A percentile compares a stretch with the other conserved stretches of the same genome.
Conservation (phyloP, 1,140 invertebrate species). For the Cyphomyrmex costatus region DNA sequence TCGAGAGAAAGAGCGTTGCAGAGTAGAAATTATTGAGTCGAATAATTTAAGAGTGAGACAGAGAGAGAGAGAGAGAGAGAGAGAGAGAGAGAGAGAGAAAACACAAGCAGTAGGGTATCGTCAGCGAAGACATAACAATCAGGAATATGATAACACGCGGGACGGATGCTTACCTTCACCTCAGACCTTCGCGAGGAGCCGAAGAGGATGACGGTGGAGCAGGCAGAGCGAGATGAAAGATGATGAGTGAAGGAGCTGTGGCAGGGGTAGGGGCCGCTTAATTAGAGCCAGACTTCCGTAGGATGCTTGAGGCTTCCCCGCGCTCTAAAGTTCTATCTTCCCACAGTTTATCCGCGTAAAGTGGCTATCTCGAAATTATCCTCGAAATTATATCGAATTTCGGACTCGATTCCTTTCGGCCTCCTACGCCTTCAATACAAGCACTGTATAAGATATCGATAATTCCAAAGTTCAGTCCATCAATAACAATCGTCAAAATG, state of each 20-base stretch:
- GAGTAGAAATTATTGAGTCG: constrained; percentile 69
- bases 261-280: constrained; percentile 83
- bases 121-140: constrained; percentile 85
- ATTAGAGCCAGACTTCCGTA: constrained; percentile 87
- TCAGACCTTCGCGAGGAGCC: constrained; percentile 76
- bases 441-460: constrained; percentile 30
- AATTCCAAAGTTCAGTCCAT: constrained; percentile 16
- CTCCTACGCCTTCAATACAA: neutral
- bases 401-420: constrained; percentile 55
- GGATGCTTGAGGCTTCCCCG: constrained; percentile 86
- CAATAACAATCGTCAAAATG: constrained; percentile 8
- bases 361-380: constrained; percentile 85
- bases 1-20: constrained; percentile 57
- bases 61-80: constrained; percentile 22
- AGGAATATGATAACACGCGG: constrained; percentile 85
- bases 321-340: constrained; percentile 83
- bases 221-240: constrained; percentile 83
- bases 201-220: constrained; percentile 68
- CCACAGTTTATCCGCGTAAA: constrained; percentile 85
- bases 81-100: constrained; percentile 21
- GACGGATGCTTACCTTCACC: constrained; percentile 82
- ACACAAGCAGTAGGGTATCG: constrained; percentile 72
- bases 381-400: constrained; percentile 81
- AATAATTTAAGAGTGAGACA: constrained; percentile 38
- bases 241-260: constrained; percentile 85